Evolutionary conservation across 2,113 vertebrate species (phyloP), one percentile per base, ranked within the genome.

Genomic region (Rhabdomys dilectus): DNA sequence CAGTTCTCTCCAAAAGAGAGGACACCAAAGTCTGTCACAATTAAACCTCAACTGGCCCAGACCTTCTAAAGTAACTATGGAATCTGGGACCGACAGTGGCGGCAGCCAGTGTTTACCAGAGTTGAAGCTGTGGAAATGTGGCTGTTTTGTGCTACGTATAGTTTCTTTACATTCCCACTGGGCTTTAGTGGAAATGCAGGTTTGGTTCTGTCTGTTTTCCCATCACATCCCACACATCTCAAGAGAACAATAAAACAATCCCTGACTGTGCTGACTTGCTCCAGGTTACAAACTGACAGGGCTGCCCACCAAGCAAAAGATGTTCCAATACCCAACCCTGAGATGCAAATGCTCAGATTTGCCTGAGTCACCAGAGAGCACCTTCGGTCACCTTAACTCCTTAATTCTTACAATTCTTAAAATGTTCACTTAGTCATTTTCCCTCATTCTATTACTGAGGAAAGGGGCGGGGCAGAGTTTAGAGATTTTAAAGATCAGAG

Each of bases 401-500:
- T 92, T 95, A 60, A 90, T 86, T 91, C 72, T 70, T 86, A 77
- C 16, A 94, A n/a, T 80, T 91, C 53, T 82, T 91, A 77, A 94
- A 94, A 94, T 36, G 51, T 21, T 75, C 66, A 70, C 6, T 45
- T 51, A 53, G 36, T 72, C 82, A 82, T 72, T 66, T 78, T 72
- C 45, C 76, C 51, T 24, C 48, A 64, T 39, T 45, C 16, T 36
- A 92, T 39, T 24, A 84, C 0, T 7, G 53, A 86, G 45, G 48
- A 97, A 78, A 86, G 24, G 45, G 70, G 21, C 31, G 7, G 31
- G 19, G 56, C 26, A 2, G 10, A 9, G n/a, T 88, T 92, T 82
- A 92, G 68, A 87, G 36, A 91, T 62, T 62, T 93, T 95, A 48
- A 86, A 89, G 36, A 89, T 87, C 39, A 76, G 15, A 60, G 80